Evolutionary conservation across 2,888 invertebrate genomes (phyloP).

Genomic region (Orthosia cruda): DNA sequence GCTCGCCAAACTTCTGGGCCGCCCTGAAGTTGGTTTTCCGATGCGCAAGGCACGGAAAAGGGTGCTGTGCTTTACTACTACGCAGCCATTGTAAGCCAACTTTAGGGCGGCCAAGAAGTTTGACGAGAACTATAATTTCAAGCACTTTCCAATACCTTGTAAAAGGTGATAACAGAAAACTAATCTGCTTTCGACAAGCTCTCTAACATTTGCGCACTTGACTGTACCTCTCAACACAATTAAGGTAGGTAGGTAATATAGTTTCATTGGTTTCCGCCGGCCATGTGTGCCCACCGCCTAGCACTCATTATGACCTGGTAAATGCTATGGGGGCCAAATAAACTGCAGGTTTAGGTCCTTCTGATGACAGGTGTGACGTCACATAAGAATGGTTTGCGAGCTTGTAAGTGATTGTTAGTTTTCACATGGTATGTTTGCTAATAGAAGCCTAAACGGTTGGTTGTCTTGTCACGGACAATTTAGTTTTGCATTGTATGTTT

Average conservation of each 20-base stretch:
- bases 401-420: slow-evolving; percentile 11
- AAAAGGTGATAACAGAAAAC: not conserved
- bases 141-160: not conserved
- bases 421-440: slow-evolving; percentile 17
- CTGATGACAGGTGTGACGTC: slow-evolving; percentile 15
- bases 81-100: too few species aligned
- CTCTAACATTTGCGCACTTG: slow-evolving; percentile 17
- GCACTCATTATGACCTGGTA: slow-evolving; percentile 13
- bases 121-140: not conserved
- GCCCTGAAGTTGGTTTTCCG: too few species aligned
- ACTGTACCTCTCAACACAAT: slow-evolving; percentile 67
- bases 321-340: slow-evolving; percentile 16
- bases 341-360: slow-evolving; percentile 14
- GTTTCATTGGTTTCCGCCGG: slow-evolving; percentile 75
- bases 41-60: too few species aligned
- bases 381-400: slow-evolving; percentile 9
- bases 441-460: slow-evolving; percentile 4
- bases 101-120: too few species aligned
- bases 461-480: slow-evolving; percentile 47
- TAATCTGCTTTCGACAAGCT: not conserved
- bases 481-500: slow-evolving; percentile 12
- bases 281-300: slow-evolving; percentile 28
- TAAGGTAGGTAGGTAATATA: slow-evolving; percentile 69
- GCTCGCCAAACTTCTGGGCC: too few species aligned
- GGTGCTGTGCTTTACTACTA: too few species aligned